Conservation (phyloP, 2,113 vertebrate genomes). For the Caloenas nicobarica region DNA sequence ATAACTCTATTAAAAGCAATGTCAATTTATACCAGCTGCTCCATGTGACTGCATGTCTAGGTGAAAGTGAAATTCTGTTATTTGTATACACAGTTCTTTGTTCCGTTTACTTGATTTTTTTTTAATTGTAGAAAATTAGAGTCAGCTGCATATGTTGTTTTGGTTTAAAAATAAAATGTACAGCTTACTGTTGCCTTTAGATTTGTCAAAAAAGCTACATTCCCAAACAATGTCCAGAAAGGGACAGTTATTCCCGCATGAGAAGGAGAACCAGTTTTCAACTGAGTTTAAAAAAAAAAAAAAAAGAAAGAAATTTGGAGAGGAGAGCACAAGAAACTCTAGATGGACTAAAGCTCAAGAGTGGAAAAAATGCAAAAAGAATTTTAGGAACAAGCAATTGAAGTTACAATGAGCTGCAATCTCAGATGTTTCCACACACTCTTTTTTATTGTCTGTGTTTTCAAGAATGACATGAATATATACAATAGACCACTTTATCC, state of each 20-base stretch:
- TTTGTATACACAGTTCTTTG: neutral
- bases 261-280: conserved; percentile 1
- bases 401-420: neutral
- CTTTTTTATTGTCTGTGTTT: neutral
- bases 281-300: neutral
- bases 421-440: neutral
- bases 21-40: conserved; percentile 22
- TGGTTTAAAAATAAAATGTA: conserved; percentile 6
- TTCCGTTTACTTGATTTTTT: conserved; percentile 2
- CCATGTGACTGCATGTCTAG: neutral
- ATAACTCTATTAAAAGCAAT: conserved; percentile 25
- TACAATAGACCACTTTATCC: neutral
- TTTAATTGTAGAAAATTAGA: conserved; percentile 25
- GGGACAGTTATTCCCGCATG: neutral
- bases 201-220: neutral
- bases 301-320: fast-evolving
- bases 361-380: neutral
- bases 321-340: neutral
- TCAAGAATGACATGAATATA: neutral
- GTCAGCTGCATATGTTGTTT: conserved; percentile 2
- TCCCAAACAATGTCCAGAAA: conserved; percentile 5
- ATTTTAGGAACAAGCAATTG: neutral
- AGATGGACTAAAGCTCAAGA: neutral
- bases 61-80: conserved; percentile 33
- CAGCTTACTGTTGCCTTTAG: neutral